Evolutionary conservation across 2,113 vertebrate species (phyloP).

Genomic region (Mixornis gularis): DNA sequence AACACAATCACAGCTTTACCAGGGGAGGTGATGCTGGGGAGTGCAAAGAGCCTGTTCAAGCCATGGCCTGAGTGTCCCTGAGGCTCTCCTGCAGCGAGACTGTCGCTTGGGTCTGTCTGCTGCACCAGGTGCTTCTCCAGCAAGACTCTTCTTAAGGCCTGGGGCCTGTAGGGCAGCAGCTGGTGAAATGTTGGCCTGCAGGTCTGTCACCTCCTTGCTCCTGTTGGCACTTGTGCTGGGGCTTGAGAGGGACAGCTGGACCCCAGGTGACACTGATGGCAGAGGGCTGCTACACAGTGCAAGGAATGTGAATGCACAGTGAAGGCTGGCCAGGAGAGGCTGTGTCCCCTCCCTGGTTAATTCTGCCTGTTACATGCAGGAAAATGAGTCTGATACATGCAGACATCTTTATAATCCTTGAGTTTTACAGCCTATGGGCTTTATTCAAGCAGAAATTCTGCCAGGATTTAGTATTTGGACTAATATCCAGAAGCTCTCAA

Average conservation of each 20-base stretch:
- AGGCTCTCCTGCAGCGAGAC: not conserved
- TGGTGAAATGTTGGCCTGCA: not conserved
- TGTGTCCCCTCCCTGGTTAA: not conserved
- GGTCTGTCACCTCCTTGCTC: not conserved
- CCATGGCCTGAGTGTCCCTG: not conserved
- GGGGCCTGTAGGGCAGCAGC: not conserved
- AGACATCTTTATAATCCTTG: not conserved
- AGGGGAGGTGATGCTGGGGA: not conserved
- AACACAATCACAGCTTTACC: fast-evolving
- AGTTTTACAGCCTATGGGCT: not conserved
- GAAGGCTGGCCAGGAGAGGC: not conserved
- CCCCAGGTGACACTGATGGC: not conserved
- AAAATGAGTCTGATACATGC: not conserved
- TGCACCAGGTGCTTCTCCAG: not conserved
- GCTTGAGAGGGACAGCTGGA: not conserved
- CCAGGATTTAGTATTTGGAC: not conserved
- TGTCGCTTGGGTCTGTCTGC: not conserved
- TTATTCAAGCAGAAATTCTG: not conserved
- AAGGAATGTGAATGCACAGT: not conserved
- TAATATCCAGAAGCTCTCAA: not conserved
- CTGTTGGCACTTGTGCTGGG: not conserved
- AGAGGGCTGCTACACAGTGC: not conserved
- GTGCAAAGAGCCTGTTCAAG: not conserved
- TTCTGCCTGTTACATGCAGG: not conserved
- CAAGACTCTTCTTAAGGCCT: not conserved